phyloP scores from a whole-genome alignment of 2,113 vertebrate genomes.

The Myotis yumanensis region DNA sequence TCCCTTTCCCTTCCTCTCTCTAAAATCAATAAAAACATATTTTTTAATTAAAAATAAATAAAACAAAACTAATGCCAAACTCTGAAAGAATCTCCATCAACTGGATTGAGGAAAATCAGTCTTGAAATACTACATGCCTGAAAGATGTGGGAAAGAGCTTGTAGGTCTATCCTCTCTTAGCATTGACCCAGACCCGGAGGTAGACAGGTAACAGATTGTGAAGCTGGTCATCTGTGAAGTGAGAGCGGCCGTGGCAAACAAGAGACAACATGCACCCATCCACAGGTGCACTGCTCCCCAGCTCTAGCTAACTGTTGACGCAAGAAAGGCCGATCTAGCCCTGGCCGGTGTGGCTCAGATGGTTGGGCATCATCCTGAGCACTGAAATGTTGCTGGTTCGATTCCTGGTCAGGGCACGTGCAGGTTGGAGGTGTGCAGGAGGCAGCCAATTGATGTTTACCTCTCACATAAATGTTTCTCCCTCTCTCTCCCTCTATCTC shows the following conservation, averaged over 20 bases:
- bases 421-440: neutral
- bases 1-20: no score
- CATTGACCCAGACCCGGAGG: neutral
- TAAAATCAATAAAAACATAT: no score
- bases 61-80: neutral
- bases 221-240: neutral
- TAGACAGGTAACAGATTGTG: neutral
- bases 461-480: neutral
- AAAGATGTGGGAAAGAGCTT: neutral
- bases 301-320: neutral
- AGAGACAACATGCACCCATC: neutral
- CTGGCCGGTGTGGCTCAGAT: neutral
- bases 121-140: neutral
- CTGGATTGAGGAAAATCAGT: neutral
- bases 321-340: neutral
- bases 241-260: neutral
- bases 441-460: neutral
- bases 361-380: no score
- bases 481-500: neutral
- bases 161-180: neutral
- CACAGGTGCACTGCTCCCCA: neutral
- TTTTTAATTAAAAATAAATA: no score
- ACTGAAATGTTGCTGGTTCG: neutral
- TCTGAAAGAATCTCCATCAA: neutral
- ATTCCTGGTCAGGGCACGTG: neutral